phyloP scores from a whole-genome alignment of 2,797 vertebrate species.

The Sebastes minor region DNA sequence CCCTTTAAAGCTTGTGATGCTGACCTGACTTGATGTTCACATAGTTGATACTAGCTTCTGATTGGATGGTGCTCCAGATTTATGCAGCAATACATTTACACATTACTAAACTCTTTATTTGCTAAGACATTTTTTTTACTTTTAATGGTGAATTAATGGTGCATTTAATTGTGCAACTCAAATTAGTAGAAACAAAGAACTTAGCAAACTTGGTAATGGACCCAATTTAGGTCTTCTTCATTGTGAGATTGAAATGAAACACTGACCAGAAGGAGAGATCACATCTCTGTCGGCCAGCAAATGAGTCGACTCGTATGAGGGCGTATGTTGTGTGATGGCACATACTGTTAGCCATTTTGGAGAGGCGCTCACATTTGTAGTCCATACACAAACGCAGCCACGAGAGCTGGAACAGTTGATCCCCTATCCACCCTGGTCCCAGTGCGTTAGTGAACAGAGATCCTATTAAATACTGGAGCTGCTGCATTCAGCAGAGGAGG shows the following conservation, averaged over 20 bases:
- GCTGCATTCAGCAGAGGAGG: conserved; percentile 6
- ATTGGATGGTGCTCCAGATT: fast-evolving
- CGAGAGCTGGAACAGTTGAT: conserved; percentile 35
- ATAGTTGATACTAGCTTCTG: not conserved
- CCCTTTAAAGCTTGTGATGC: too few relatives aligned
- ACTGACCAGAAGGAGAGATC: conserved; percentile 46
- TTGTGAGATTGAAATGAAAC: conserved; percentile 28
- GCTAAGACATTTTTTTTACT: not conserved
- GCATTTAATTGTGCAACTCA: not conserved
- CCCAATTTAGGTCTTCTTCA: not conserved
- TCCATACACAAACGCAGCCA: conserved; percentile 36
- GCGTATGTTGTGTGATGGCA: conserved; percentile 50
- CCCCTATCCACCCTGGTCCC: conserved; percentile 36
- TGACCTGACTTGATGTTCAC: not conserved
- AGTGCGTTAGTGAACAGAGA: conserved; percentile 43
- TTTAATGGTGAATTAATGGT: not conserved
- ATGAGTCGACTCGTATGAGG: conserved; percentile 14
- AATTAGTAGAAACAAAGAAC: not conserved
- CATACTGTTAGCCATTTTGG: conserved; percentile 36
- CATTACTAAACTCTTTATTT: not conserved
- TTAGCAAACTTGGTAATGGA: not conserved
- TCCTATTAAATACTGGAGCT: conserved; percentile 54
- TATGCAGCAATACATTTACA: not conserved
- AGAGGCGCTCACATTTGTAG: conserved; percentile 29
- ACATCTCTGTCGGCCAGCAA: conserved; percentile 35